Evolutionary conservation across 2,797 vertebrate species (phyloP), one percentile per base, ranked within the genome.

Genomic region (Echeneis naucrates): DNA sequence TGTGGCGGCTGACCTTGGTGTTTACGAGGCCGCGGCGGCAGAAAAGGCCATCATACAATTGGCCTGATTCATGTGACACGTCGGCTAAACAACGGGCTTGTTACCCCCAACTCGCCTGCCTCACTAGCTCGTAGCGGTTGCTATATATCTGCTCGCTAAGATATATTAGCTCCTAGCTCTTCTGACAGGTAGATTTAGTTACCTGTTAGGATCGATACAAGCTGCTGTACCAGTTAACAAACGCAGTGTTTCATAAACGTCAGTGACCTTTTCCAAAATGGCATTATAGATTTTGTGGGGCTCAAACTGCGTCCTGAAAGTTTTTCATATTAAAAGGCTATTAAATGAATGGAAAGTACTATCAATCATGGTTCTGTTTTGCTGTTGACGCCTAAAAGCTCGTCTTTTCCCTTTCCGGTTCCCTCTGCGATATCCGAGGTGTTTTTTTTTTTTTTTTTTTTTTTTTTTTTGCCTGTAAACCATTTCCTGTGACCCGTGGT

Each of bases 121-220:
- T 57, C 59, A 33, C 83, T 35, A 45, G 55, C 62, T 75, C 52
- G 8, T 24, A 59, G 11, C 19, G 23, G 54, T 51, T 33, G 78
- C 83, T 54, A 44, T 87, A 85, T 83, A 85, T 86, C 77, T 84
- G 73, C 63, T 61, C n/a, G 2, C 75, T 40, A 19, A 80, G 80
- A 90, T 81, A 72, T 86, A 88, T 82, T 63, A 57, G 75, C 73
- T 35, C 45, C 2, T 69, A 14, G 78, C 85, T 81, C 16, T 66
- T 64, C 48, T 87, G 88, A 91, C 90, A 88, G 84, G 81, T 87
- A 77, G 86, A 92, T 91, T 90, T 91, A 92, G 90, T 90, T 89
- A 90, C 90, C 82, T 81, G 88, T 84, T 82, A 77, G 80, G 78
- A 91, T 91, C 87, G 61, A 92, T 92, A 79, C 78, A 5, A 24